Conservation (phyloP, 2,888 invertebrate species). For the Creontiades dilutus region DNA sequence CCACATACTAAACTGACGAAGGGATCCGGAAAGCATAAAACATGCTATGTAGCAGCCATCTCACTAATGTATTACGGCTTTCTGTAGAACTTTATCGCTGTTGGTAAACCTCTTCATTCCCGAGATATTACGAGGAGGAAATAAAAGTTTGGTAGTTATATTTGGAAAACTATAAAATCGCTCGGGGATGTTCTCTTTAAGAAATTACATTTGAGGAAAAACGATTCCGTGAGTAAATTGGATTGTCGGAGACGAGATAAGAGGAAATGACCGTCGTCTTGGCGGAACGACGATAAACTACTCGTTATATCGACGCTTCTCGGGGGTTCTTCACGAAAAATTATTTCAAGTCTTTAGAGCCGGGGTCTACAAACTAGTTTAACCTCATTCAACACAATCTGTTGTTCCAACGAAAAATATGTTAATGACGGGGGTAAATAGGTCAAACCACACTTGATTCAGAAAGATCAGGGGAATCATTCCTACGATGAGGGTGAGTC, state of each 20-base stretch:
- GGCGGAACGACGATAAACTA: background rate
- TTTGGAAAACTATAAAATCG: background rate
- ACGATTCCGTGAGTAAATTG: background rate
- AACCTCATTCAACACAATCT: slow-evolving; percentile 50
- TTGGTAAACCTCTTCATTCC: no score
- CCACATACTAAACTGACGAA: no score
- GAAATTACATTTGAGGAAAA: background rate
- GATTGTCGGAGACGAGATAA: background rate
- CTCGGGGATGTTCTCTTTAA: background rate
- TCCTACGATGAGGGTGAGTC: no score
- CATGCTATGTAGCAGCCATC: no score
- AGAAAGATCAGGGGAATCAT: no score
- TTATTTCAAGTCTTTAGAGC: background rate
- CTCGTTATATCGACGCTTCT: slow-evolving; percentile 30
- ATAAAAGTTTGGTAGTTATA: no score
- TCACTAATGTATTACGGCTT: no score
- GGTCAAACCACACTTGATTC: no score
- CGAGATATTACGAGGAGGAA: no score
- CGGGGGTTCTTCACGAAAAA: background rate
- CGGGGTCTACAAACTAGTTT: slow-evolving; percentile 10
- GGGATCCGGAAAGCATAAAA: no score
- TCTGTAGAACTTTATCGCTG: no score
- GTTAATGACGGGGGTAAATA: slow-evolving; percentile 57
- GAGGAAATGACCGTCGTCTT: background rate
- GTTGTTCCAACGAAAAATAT: no score